A percentile compares a stretch with the other conserved stretches of the same genome.
These are phyloP conservation scores for Cyanoliseus patagonus DNA, from an alignment of 2,113 vertebrate genomes.

Conservation along the genomic window DNA sequence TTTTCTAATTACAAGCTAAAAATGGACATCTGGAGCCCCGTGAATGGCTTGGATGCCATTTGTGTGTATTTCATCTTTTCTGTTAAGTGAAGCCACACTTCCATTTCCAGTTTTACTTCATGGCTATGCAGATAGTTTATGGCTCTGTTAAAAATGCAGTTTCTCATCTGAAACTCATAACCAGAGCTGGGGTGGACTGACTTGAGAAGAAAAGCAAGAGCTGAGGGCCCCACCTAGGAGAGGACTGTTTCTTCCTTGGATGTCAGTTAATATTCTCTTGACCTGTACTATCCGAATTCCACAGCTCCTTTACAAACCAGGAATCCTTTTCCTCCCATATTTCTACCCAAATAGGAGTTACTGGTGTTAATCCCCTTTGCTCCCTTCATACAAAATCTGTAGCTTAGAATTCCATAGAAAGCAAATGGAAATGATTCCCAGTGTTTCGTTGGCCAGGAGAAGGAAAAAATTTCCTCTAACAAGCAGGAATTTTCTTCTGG, in stretches of 20 bases:
- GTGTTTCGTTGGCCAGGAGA: neutral
- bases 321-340: neutral
- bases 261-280: neutral
- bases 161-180: constrained; percentile 53
- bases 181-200: neutral
- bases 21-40: constrained; percentile 26
- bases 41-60: neutral
- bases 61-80: constrained; percentile 35
- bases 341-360: neutral
- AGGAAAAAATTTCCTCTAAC: constrained; percentile 1
- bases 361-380: neutral
- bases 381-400: neutral
- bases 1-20: constrained; percentile 13
- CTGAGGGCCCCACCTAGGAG: constrained; percentile 37
- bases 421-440: constrained; percentile 51
- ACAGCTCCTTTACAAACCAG: neutral
- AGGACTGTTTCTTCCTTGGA: neutral
- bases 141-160: constrained; percentile 14
- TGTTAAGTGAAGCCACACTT: constrained; percentile 46
- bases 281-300: neutral
- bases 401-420: neutral
- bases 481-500: constrained; percentile 60
- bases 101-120: constrained; percentile 21
- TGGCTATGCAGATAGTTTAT: constrained; percentile 37
- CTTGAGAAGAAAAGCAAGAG: constrained; percentile 12